Evolutionary conservation across 2,888 invertebrate genomes (phyloP), one percentile per base, ranked within the genome.

Genomic region (Aplocera efformata): DNA sequence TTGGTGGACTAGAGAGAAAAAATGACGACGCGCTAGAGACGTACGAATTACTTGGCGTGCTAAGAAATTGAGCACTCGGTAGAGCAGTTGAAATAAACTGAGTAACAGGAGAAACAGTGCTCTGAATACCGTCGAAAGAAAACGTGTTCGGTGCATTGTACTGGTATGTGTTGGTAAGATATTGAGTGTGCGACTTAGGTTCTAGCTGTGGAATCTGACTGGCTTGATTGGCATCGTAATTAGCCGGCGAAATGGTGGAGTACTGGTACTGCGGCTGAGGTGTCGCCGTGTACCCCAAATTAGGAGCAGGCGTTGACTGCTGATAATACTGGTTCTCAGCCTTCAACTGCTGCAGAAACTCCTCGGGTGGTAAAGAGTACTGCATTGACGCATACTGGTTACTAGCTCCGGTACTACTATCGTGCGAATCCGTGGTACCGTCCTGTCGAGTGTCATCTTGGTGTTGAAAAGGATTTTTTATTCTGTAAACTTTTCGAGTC

Each of bases 341-440:
- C 48, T 79, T 77, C 63, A 88, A 70, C 48, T 86, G 79, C 37
- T 85, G 84, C 23, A 89, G 63, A 44, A 86, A 89, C 25, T 85
- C 83, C 41, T 88, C 88, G 6, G 89, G 88, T 44, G 89, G 89
- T 46, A 88, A 65, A 20, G 85, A 85, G 60, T 86, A 89, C 67
- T 86, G 85, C 63, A 85, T 62, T 25, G 83, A 73, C 46, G 81
- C 72, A 73, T 88, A 84, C 69, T 88, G 86, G 68, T 85, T 86
- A 73, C 88, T 89, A 67, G 86, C 80, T 58, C 81, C 82, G 11
- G 72, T 65, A 32, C 74, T 78, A 49, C 64, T 80, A 64, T 89
- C 89, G 33, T 72, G 75, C 23, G 62, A 39, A 48, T 71, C 64
- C 38, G 53, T 47, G 24, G 58, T 67, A 25, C 58, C 64, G 13